Evolutionary conservation across 1,140 invertebrate genomes (phyloP).

Genomic region (Papilio polyxenes): DNA sequence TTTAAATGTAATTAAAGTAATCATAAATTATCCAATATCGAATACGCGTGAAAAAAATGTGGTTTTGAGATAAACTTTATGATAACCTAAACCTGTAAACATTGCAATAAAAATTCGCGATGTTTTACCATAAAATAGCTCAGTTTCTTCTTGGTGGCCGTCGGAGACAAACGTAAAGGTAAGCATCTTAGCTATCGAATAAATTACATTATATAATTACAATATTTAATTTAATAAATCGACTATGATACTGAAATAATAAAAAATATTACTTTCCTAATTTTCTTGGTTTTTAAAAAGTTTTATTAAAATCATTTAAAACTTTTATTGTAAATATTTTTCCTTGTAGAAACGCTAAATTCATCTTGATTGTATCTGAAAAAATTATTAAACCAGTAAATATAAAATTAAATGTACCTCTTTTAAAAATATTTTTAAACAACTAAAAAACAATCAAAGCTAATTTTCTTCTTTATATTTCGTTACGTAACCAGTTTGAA

Average conservation of each 20-base stretch:
- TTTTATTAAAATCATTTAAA: too few relatives aligned
- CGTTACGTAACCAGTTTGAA: conserved; percentile 15
- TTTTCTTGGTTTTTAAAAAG: too few relatives aligned
- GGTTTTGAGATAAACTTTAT: conserved; percentile 9
- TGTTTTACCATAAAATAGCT: not conserved
- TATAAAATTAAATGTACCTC: too few relatives aligned
- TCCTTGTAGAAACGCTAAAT: too few relatives aligned
- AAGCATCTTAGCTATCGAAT: not conserved
- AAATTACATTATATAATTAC: not conserved
- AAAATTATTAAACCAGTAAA: too few relatives aligned
- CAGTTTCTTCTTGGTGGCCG: conserved; percentile 23
- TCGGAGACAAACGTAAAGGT: conserved; percentile 13
- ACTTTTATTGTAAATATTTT: too few relatives aligned
- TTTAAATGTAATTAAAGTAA: not conserved
- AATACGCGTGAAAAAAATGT: not conserved
- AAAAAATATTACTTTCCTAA: too few relatives aligned
- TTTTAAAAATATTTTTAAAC: too few relatives aligned
- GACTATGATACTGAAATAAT: too few relatives aligned
- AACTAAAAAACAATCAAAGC: too few relatives aligned
- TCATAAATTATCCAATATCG: not conserved
- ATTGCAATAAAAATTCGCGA: conserved; percentile 8
- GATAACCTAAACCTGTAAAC: conserved; percentile 27
- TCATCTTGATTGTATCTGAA: too few relatives aligned
- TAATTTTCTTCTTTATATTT: not conserved
- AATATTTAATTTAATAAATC: not conserved